These are phyloP conservation scores for Lutraria lutraria DNA, from an alignment of 2,888 invertebrate species.

Conservation along the genomic window DNA sequence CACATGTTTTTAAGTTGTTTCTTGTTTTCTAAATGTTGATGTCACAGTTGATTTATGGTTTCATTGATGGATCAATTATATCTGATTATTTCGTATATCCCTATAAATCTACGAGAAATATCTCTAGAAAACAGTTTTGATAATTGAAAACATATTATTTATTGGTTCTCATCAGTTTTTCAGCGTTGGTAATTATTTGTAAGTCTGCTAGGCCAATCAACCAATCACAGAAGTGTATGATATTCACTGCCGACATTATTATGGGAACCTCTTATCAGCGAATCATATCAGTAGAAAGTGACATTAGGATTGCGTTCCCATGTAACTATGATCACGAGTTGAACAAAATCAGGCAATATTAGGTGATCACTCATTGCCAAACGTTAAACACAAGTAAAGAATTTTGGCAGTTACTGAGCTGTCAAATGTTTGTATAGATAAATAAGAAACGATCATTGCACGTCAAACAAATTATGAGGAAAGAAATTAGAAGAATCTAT, in stretches of 20 bases:
- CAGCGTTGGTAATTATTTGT: slow-evolving; percentile 49
- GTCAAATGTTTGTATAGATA: slow-evolving; percentile 65
- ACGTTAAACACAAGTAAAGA: slow-evolving; percentile 42
- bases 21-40: neutral
- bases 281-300: slow-evolving; percentile 68
- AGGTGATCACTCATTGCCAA: slow-evolving; percentile 49
- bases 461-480: slow-evolving; percentile 68
- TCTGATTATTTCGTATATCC: slow-evolving; percentile 43
- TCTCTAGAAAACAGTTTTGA: slow-evolving; percentile 49
- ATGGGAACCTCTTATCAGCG: slow-evolving; percentile 63
- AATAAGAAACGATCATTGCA: slow-evolving; percentile 65
- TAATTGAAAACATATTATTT: slow-evolving; percentile 63
- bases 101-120: slow-evolving; percentile 38
- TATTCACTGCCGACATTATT: slow-evolving; percentile 65
- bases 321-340: slow-evolving; percentile 63
- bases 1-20: slow-evolving; percentile 3
- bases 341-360: slow-evolving; percentile 64
- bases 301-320: slow-evolving; percentile 70
- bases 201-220: slow-evolving; percentile 64
- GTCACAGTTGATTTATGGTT: slow-evolving; percentile 32
- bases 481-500: slow-evolving; percentile 59
- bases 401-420: slow-evolving; percentile 59
- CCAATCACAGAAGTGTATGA: slow-evolving; percentile 62
- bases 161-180: slow-evolving; percentile 43
- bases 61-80: slow-evolving; percentile 34